Base-by-base conservation (phyloP, 2,888 invertebrate species). In the Entomobrya proxima region DNA sequence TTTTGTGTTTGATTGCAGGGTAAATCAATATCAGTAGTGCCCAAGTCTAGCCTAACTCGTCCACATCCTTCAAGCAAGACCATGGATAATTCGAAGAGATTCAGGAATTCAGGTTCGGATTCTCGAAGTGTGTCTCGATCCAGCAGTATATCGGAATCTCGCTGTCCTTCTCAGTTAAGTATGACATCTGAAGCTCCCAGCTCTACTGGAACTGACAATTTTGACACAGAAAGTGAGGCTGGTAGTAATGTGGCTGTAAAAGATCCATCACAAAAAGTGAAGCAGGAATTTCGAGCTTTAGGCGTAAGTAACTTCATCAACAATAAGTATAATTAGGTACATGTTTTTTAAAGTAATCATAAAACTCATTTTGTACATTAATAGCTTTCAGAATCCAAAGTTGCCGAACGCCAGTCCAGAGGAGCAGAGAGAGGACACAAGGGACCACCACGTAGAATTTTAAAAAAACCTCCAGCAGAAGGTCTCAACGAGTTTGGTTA, bases 401-500 rank as follows among this genome's bases (percentile, higher is more conserved):
- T 21, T 13, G 21, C 2, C 37, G 24, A 64, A 27, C 78, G 80
- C 9, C 50, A 44, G 11, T 32, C 50, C 24, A 18, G 47, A 13
- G 5, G 37, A 9, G 13, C 6, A 1, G 72, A 79, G 0, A 64
- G 37, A 15, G 55, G 35, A 37, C 35, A 7, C 18, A 64, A 40
- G 67, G 24, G 32, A n/a, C 18, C 40, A 21, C 61, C n/a, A 21
- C 79, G 76, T 15, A 13, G 30, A 6, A 2, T 30, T 2, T 2
- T 35, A 1, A 75, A 69, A 24, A 77, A 47, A 9, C 76, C 44
- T 11, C 77, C 69, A 4, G n/a, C 78, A 2, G 67, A 27, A 13
- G 83, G 83, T 1, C 67, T 88, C 0, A 90, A 90, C 64, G 86
- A 82, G 3, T 87, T 90, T 77, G 88, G 88, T 30, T 88, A 84